Evolutionary conservation across 2,797 vertebrate species (phyloP), one percentile per base, ranked within the genome.

Genomic region (Anguilla anguilla): DNA sequence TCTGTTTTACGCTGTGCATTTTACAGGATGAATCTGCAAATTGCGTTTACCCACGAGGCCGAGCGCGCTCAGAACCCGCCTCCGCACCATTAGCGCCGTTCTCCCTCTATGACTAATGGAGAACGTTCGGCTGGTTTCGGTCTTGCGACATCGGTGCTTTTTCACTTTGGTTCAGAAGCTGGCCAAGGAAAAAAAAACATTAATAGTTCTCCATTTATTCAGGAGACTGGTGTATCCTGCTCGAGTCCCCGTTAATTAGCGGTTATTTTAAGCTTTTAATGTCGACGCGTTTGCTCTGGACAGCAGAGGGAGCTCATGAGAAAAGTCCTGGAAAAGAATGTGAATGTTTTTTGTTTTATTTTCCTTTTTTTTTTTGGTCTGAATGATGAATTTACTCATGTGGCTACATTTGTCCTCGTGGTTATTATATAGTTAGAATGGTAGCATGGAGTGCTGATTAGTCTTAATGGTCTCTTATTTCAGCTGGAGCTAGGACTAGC

Each of bases 391-490:
- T 25, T 13, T 31, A n/a, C 17, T 35, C 82, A 43, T 39, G 6
- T 6, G 22, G 25, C 61, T 2, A 35, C 53, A 77, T 77, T 51
- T 51, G 74, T 84, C 87, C 51, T 17, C 6, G 31, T 87, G 67
- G 84, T 87, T 85, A 77, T 51, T 28, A 67, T 84, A 15, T 28
- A 13, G 87, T 67, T 84, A 85, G 13, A 25, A 69, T 74, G 19
- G 39, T 74, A 39, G 49, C 46, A 64, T 22, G 43, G 35, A 28
- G 84, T 64, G n/a, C 6, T n/a, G 67, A 85, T 87, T 84, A 74
- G 69, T 87, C 31, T 55, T 83, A 22, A 84, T 57, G 31, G n/a
- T 28, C 49, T 43, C 39, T 61, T 59, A 49, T 81, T 81, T 81
- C 74, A 61, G n/a, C 51, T 25, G 55, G 82, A 10, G 67, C 11